Evolutionary conservation across 2,888 invertebrate species (phyloP).

Genomic region (Coenonympha glycerion): DNA sequence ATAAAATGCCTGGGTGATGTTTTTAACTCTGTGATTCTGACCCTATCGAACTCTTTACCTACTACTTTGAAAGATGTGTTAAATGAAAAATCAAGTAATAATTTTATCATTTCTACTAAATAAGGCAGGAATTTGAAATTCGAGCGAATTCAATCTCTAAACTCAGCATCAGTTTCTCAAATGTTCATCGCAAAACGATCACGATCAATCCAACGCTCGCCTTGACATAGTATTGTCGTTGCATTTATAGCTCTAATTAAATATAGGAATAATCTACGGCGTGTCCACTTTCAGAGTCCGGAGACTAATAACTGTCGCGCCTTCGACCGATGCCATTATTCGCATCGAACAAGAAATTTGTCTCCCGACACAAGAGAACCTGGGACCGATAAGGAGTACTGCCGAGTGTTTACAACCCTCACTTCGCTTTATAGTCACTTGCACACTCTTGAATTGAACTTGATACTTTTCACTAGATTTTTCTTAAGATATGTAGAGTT

Average conservation of each 20-base stretch:
- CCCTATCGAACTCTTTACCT: too few species aligned
- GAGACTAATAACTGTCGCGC: constrained; percentile 23
- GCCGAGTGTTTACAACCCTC: constrained; percentile 2
- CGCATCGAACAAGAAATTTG: constrained; percentile 18
- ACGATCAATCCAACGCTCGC: not conserved
- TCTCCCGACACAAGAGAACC: constrained; percentile 13
- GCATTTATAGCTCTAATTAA: constrained; percentile 16
- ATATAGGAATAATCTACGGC: constrained; percentile 11
- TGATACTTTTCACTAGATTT: not conserved
- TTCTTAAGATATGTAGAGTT: too few species aligned
- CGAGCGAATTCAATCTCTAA: not conserved
- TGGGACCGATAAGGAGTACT: constrained; percentile 12
- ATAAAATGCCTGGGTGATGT: too few species aligned
- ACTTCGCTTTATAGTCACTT: not conserved
- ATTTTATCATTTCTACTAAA: too few species aligned
- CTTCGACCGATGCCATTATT: constrained; percentile 22
- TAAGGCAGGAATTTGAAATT: too few species aligned
- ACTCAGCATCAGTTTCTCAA: too few species aligned
- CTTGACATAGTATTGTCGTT: constrained; percentile 12
- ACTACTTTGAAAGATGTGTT: too few species aligned
- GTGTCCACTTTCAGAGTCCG: constrained; percentile 15
- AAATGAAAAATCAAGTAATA: too few species aligned
- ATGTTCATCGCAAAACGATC: not conserved
- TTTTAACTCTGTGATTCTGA: too few species aligned
- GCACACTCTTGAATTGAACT: not conserved